Percentiles rank a stretch among this genome's conserved stretches.
Conservation (phyloP, 2,113 vertebrate genomes). For the Candoia aspera region DNA sequence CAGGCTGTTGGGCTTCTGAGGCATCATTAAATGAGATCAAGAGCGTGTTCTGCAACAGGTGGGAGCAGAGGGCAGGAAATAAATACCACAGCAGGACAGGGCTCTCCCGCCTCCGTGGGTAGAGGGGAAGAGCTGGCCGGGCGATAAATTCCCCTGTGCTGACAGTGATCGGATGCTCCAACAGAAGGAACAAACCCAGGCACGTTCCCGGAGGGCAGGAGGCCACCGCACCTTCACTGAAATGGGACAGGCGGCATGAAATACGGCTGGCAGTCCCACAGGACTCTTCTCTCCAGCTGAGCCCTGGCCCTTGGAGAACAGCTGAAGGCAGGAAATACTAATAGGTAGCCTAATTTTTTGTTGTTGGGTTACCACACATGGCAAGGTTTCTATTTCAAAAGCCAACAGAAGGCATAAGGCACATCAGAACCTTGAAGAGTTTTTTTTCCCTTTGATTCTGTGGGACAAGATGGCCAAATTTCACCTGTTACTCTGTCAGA, state of each 20-base stretch:
- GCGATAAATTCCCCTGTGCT: slow-evolving; percentile 23
- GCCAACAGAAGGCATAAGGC: background rate
- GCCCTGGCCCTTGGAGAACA: background rate
- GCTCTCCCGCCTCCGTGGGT: background rate
- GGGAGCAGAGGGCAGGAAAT: slow-evolving; percentile 42
- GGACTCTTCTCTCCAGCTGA: background rate
- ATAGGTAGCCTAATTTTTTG: background rate
- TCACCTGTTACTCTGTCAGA: background rate
- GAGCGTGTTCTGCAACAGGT: slow-evolving; percentile 29
- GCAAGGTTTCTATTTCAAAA: background rate
- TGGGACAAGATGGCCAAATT: background rate
- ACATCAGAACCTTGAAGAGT: background rate
- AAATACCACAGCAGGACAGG: slow-evolving; percentile 18
- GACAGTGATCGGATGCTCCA: slow-evolving; percentile 24
- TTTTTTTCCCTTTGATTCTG: too few species aligned
- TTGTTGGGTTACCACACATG: background rate
- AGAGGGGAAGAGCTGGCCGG: background rate
- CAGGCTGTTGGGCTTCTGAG: background rate
- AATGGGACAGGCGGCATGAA: slow-evolving; percentile 15
- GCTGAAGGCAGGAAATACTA: slow-evolving; percentile 1
- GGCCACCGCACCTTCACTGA: slow-evolving; percentile 1
- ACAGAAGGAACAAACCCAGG: slow-evolving; percentile 15
- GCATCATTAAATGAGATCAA: slow-evolving; percentile 30
- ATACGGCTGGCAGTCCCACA: background rate
- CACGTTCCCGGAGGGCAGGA: slow-evolving; percentile 15